A percentile compares a stretch with the other conserved stretches of the same genome.
Conservation (phyloP, 2,113 vertebrate genomes). For the Gymnogyps californianus region DNA sequence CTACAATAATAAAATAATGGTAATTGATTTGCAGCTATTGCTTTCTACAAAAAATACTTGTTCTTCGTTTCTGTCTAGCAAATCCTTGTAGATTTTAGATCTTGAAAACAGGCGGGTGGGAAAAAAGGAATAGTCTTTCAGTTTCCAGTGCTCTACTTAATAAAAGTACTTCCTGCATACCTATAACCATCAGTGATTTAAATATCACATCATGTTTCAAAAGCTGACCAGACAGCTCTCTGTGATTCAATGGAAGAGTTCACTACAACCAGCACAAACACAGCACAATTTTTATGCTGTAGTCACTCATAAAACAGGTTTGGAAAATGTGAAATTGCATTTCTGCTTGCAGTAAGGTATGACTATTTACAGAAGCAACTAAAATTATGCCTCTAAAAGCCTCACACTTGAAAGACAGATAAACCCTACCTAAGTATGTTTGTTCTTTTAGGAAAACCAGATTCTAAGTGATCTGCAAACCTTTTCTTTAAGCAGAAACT, state of each 20-base stretch:
- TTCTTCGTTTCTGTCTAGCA: background rate
- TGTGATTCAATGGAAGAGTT: background rate
- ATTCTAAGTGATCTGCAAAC: conserved; percentile 53
- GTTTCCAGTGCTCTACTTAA: background rate
- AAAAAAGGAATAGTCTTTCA: background rate
- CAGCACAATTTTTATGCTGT: conserved; percentile 21
- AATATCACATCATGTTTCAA: background rate
- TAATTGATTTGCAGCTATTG: background rate
- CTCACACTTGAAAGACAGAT: conserved; percentile 51
- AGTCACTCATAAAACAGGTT: conserved; percentile 22
- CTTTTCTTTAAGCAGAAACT: conserved; percentile 56
- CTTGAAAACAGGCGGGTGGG: background rate
- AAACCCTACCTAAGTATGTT: conserved; percentile 34
- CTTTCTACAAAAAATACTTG: background rate
- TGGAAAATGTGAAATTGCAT: conserved; percentile 28
- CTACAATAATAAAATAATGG: background rate
- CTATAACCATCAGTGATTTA: background rate
- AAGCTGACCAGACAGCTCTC: background rate
- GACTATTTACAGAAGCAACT: conserved; percentile 58
- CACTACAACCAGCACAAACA: background rate
- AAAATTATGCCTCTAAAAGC: conserved; percentile 50
- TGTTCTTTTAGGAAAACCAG: conserved; percentile 47
- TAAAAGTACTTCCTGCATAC: background rate
- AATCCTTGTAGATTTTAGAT: background rate
- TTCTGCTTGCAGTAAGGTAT: conserved; percentile 54